phyloP scores from a whole-genome alignment of 2,888 invertebrate genomes.

The Idaea biselata region DNA sequence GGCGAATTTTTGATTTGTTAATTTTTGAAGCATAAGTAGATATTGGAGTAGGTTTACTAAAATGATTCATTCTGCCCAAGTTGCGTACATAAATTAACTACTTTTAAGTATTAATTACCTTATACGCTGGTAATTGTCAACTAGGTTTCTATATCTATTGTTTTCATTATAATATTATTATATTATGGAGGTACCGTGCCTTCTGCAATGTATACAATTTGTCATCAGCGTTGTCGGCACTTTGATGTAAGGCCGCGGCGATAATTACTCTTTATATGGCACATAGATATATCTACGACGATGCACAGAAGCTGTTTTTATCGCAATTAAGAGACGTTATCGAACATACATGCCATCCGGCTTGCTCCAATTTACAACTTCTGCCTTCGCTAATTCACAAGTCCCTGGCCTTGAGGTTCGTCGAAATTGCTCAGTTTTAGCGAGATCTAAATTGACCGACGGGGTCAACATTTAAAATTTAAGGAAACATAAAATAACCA shows the following conservation, averaged over 20 bases:
- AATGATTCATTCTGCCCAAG: too few species aligned
- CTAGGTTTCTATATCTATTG: neutral
- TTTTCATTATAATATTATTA: too few species aligned
- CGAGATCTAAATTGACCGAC: constrained; percentile 48
- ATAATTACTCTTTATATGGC: constrained; percentile 68
- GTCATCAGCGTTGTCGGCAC: constrained; percentile 41
- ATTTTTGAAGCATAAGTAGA: too few species aligned
- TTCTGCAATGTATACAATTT: constrained; percentile 39
- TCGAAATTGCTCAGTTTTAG: constrained; percentile 47
- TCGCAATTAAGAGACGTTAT: constrained; percentile 63
- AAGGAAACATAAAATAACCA: constrained; percentile 28
- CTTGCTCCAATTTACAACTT: constrained; percentile 31
- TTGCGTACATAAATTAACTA: neutral
- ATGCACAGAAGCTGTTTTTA: constrained; percentile 62
- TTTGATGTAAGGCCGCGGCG: constrained; percentile 61
- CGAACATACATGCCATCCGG: constrained; percentile 48
- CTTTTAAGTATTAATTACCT: neutral
- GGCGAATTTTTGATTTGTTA: neutral
- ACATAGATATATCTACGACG: constrained; percentile 24
- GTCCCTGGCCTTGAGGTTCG: constrained; percentile 50
- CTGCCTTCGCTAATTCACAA: constrained; percentile 50
- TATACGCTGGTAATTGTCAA: neutral
- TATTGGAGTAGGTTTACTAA: too few species aligned
- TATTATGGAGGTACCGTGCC: neutral
- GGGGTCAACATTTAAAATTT: constrained; percentile 41